Evolutionary conservation across 2,113 vertebrate genomes (phyloP).

Genomic region (Chaetops frenatus): DNA sequence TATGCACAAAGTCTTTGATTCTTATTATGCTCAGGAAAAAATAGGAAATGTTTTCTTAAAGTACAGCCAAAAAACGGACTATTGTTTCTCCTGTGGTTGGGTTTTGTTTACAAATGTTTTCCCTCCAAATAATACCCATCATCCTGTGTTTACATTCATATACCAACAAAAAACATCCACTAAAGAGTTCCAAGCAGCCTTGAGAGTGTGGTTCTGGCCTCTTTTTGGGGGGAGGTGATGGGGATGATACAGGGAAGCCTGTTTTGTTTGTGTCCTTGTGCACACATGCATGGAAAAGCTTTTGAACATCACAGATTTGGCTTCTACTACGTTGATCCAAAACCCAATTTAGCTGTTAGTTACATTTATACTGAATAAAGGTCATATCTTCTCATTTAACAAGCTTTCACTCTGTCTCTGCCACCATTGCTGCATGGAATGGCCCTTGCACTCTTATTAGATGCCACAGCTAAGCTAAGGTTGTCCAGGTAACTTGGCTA

Average conservation of each 20-base stretch:
- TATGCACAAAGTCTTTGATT: not conserved
- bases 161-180: not conserved
- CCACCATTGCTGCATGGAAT: not conserved
- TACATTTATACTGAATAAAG: not conserved
- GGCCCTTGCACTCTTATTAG: not conserved
- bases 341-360: not conserved
- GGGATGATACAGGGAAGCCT: not conserved
- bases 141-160: conserved; percentile 32
- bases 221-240: not conserved
- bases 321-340: not conserved
- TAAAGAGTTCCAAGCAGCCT: not conserved
- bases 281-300: not conserved
- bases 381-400: not conserved
- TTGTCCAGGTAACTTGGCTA: not conserved
- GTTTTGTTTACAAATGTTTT: conserved; percentile 18
- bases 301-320: not conserved
- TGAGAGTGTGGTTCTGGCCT: not conserved
- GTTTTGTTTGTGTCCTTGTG: not conserved
- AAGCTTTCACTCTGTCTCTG: not conserved
- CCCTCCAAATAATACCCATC: not conserved
- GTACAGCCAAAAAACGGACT: not conserved
- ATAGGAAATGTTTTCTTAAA: not conserved
- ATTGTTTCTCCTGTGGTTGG: not conserved
- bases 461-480: not conserved
- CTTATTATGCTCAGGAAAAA: not conserved